Evolutionary conservation across 2,888 invertebrate species (phyloP), one percentile per base, ranked within the genome.

Genomic region (Osmoderma eremita): DNA sequence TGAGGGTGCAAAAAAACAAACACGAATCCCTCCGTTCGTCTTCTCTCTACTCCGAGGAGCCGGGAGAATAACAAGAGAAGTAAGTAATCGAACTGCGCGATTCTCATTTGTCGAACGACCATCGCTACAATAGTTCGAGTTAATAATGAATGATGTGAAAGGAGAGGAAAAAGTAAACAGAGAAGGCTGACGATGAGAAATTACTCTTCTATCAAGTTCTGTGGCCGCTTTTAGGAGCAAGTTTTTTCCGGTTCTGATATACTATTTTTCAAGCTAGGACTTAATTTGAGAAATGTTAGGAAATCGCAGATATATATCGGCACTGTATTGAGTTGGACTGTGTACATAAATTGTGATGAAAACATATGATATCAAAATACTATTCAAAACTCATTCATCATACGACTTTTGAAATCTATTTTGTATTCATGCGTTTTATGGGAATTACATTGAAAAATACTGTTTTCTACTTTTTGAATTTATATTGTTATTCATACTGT

Each of bases 61-160:
- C 24, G 36, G 24, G 36, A 42, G 18, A 8, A 58, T 12, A 48
- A 58, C 10, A 54, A 48, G 30, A 30, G 48, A 58, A 45, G 38
- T 62, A 41, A 42, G 63, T 53, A 63, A 63, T 63, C 63, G 63
- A 53, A 51, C 45, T 63, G 42, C 49, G 51, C 45, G 58, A 45
- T 45, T 45, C 45, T 45, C 45, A 61, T 61, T 61, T 61, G 58
- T 45, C 17, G 17, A 61, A 61, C 45, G 45, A 41, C 24, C n/a
- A 42, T 61, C 30, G 58, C 24, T 61, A 61, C 58, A 61, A 61
- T 61, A 30, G 45, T 61, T 61, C 30, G 53, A 61, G 58, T 45
- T 61, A 61, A 45, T 45, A 24, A 30, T 61, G 58, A 61, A 45
- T 61, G 58, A 58, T 58, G 42, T n/a, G 38, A 38, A 38, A 53